Evolutionary conservation across 2,113 vertebrate species (phyloP).

Genomic region (Engraulis encrasicolus): DNA sequence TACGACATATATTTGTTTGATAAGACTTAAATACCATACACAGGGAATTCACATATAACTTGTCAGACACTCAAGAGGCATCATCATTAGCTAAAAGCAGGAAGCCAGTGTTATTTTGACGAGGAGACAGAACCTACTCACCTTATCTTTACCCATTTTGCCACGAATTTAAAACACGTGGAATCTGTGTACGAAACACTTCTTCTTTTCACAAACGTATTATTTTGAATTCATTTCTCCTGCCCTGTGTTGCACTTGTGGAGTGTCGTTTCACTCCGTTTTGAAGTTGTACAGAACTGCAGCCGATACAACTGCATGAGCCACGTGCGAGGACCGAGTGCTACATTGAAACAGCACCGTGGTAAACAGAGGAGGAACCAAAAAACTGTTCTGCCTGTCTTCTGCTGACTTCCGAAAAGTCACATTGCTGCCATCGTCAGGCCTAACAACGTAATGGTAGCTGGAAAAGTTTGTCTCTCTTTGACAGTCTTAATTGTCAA

Average conservation of each 20-base stretch:
- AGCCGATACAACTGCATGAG: background rate
- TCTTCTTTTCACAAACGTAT: background rate
- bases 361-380: background rate
- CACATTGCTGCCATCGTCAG: too few relatives aligned
- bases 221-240: background rate
- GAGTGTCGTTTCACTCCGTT: background rate
- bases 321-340: background rate
- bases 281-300: background rate
- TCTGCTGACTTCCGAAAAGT: too few relatives aligned
- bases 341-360: background rate
- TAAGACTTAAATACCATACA: too few relatives aligned
- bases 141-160: conserved; percentile 58
- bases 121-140: conserved; percentile 33
- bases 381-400: background rate
- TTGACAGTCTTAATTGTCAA: too few relatives aligned
- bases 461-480: too few relatives aligned
- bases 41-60: too few relatives aligned
- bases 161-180: background rate
- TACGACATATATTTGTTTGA: too few relatives aligned
- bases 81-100: too few relatives aligned
- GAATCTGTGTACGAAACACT: background rate
- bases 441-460: too few relatives aligned
- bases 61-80: too few relatives aligned
- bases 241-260: background rate
- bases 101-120: too few relatives aligned